Percentiles rank a stretch among this genome's conserved stretches.
Evolutionary conservation across 2,797 vertebrate species (phyloP).

Genomic region (Lerista edwardsae): DNA sequence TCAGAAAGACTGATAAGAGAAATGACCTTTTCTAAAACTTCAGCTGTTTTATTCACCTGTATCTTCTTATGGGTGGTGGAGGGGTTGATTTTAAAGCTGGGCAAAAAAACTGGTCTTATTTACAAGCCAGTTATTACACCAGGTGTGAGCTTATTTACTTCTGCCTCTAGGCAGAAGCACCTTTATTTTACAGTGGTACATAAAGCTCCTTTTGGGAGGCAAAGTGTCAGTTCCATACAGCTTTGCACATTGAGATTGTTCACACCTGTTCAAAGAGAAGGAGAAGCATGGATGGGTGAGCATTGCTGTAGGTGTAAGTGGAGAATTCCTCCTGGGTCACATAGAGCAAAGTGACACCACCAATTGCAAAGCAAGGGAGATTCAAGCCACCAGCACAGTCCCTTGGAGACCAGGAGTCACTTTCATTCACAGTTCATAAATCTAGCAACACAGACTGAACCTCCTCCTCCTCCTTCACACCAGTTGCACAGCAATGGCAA

Average conservation of each 20-base stretch:
- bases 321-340: background rate
- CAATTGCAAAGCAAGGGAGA: background rate
- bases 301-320: background rate
- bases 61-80: conserved; percentile 36
- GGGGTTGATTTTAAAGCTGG: conserved; percentile 13
- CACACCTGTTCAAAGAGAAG: accelerated
- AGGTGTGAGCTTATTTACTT: accelerated
- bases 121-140: too few relatives aligned
- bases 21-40: conserved; percentile 31
- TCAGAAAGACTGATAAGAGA: background rate
- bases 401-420: background rate
- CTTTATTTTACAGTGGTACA: background rate
- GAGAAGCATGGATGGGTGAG: background rate
- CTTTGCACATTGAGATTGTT: background rate
- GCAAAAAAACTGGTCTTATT: background rate
- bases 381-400: background rate
- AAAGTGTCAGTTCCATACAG: background rate
- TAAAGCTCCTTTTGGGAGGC: background rate
- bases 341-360: background rate
- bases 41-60: background rate
- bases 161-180: background rate
- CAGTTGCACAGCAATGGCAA: background rate
- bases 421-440: background rate
- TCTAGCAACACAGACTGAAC: background rate
- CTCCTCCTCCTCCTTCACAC: accelerated